phyloP scores from a whole-genome alignment of 64 coral and sea anemone species.

The Montipora cactus region DNA sequence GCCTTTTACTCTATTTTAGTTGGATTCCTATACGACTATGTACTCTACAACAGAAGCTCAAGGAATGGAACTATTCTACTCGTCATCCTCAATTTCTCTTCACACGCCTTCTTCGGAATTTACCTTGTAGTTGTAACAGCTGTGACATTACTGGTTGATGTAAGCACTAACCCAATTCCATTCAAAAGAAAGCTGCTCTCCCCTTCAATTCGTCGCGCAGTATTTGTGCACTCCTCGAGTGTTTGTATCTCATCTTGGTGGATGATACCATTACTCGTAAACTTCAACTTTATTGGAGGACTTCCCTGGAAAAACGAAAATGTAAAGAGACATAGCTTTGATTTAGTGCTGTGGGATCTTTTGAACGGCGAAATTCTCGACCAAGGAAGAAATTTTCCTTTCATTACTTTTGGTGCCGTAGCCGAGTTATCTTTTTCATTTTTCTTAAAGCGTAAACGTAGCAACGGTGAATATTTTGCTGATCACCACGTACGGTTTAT shows the following conservation, averaged over 20 bases:
- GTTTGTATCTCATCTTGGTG: conserved; percentile 69
- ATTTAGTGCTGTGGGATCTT: conserved; percentile 61
- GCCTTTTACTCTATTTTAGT: conserved; percentile 51
- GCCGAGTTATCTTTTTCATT: conserved; percentile 45
- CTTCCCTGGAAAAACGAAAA: conserved; percentile 83
- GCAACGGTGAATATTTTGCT: not conserved
- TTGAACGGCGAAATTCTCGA: conserved; percentile 77
- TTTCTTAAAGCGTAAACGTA: not conserved
- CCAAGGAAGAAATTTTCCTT: conserved; percentile 68
- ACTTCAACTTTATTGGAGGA: conserved; percentile 75
- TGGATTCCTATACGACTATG: conserved; percentile 64
- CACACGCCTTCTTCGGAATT: conserved; percentile 79
- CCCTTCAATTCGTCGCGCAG: conserved; percentile 24
- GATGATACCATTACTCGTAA: conserved; percentile 58
- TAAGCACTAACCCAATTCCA: not conserved
- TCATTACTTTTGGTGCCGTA: conserved; percentile 58
- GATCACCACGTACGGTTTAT: conserved; percentile 2
- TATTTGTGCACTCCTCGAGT: conserved; percentile 48
- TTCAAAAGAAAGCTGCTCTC: not conserved
- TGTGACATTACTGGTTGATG: conserved; percentile 36
- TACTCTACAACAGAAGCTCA: conserved; percentile 56
- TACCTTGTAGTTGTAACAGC: conserved; percentile 53
- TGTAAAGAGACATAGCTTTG: conserved; percentile 49
- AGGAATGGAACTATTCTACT: conserved; percentile 34
- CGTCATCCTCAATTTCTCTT: conserved; percentile 66